These are phyloP conservation scores for Elachura formosa DNA, from an alignment of 2,113 vertebrate genomes.

Conservation along the genomic window DNA sequence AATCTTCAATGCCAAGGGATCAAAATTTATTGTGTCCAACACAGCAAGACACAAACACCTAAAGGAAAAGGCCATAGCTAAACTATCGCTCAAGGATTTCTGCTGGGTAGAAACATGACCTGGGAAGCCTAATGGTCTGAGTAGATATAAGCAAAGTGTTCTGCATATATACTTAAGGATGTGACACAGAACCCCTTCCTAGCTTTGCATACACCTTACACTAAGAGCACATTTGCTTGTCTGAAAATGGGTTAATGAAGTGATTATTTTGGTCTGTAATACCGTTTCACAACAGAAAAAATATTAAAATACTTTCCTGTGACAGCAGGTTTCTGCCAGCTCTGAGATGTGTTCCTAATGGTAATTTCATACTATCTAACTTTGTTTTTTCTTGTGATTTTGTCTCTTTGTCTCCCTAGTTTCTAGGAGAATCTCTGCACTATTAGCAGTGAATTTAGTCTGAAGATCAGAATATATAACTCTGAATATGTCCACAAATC, in stretches of 20 bases:
- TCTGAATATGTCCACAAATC: not conserved
- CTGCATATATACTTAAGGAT: not conserved
- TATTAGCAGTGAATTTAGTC: not conserved
- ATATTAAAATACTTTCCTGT: not conserved
- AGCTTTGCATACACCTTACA: not conserved
- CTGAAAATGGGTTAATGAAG: not conserved
- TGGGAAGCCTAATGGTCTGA: not conserved
- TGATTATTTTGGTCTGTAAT: not conserved
- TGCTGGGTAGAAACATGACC: not conserved
- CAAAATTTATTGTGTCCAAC: not conserved
- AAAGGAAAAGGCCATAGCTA: not conserved
- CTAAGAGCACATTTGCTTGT: rapidly evolving
- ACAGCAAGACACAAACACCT: not conserved
- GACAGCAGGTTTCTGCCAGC: not conserved
- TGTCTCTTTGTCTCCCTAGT: not conserved
- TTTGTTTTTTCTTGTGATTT: not conserved
- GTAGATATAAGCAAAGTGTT: not conserved
- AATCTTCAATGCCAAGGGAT: not conserved
- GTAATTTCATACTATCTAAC: not conserved
- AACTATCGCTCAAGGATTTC: not conserved
- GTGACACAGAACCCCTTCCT: not conserved
- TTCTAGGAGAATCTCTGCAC: not conserved
- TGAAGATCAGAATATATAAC: not conserved
- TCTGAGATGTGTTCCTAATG: not conserved
- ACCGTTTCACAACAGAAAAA: not conserved